These are phyloP conservation scores for Aphelinus atriplicis DNA, from an alignment of 1,140 invertebrate species.

Conservation along the genomic window DNA sequence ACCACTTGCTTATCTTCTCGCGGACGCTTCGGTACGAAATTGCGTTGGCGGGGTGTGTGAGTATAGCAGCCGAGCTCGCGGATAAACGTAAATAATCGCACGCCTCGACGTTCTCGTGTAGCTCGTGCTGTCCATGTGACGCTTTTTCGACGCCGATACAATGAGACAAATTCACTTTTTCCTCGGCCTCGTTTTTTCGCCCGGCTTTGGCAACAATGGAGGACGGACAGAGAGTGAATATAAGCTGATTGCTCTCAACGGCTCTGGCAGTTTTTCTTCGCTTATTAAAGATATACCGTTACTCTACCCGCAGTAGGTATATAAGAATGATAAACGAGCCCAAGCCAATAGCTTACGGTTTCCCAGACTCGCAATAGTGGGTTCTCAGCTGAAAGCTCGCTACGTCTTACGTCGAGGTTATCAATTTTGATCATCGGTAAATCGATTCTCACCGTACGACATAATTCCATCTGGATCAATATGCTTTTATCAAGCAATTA, in stretches of 20 bases:
- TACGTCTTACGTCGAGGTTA: too few relatives aligned
- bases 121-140: background rate
- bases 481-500: too few relatives aligned
- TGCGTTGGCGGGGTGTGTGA: too few relatives aligned
- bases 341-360: background rate
- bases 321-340: background rate
- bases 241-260: background rate
- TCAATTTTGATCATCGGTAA: too few relatives aligned
- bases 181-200: background rate
- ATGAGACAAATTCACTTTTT: slow-evolving; percentile 5
- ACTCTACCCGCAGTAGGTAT: background rate
- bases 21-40: background rate
- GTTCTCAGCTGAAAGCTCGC: too few relatives aligned
- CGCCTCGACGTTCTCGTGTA: background rate
- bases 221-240: background rate
- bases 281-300: slow-evolving; percentile 5
- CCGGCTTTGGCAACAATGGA: slow-evolving; percentile 7
- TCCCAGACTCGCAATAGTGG: too few relatives aligned
- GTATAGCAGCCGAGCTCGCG: background rate
- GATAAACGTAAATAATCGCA: slow-evolving; percentile 21
- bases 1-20: background rate
- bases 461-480: too few relatives aligned
- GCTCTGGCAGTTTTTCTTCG: slow-evolving; percentile 6
- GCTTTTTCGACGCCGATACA: background rate
- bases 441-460: too few relatives aligned